These are phyloP conservation scores for Galeopterus variegatus DNA, from an alignment of 2,113 vertebrate genomes.

Conservation along the genomic window DNA sequence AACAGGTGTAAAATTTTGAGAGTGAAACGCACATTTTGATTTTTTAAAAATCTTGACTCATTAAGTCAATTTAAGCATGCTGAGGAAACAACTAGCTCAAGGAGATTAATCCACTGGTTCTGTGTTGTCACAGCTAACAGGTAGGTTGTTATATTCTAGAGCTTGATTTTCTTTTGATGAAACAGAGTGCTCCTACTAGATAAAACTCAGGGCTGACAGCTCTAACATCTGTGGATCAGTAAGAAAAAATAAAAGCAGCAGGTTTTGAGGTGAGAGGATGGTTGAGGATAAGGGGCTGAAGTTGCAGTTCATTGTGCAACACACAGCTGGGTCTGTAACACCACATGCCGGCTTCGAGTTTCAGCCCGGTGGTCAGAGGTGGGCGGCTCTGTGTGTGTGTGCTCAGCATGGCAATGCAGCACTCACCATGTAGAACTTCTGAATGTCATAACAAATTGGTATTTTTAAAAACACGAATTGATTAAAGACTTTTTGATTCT, in stretches of 20 bases:
- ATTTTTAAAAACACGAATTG: conserved; percentile 52
- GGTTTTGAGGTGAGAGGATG: background rate
- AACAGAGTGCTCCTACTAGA: background rate
- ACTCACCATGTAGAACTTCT: background rate
- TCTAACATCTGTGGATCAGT: background rate
- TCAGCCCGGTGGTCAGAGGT: background rate
- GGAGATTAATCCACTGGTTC: background rate
- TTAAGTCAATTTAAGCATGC: background rate
- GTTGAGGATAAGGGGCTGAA: background rate
- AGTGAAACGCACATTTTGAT: background rate
- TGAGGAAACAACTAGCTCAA: background rate
- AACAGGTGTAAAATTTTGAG: background rate
- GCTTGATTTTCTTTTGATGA: conserved; percentile 43
- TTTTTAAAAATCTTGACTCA: background rate
- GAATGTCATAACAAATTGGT: background rate
- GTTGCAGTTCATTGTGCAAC: background rate
- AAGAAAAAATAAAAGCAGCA: conserved; percentile 18
- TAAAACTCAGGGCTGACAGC: background rate
- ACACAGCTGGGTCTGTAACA: background rate
- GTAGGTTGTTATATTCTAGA: background rate
- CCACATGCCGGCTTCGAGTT: accelerated
- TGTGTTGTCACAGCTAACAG: background rate
- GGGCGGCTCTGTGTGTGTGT: background rate
- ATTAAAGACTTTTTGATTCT: conserved; percentile 26
- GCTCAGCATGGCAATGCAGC: background rate